Conservation (phyloP, 2,113 vertebrate species). For the Chlorodrepanis virens region DNA sequence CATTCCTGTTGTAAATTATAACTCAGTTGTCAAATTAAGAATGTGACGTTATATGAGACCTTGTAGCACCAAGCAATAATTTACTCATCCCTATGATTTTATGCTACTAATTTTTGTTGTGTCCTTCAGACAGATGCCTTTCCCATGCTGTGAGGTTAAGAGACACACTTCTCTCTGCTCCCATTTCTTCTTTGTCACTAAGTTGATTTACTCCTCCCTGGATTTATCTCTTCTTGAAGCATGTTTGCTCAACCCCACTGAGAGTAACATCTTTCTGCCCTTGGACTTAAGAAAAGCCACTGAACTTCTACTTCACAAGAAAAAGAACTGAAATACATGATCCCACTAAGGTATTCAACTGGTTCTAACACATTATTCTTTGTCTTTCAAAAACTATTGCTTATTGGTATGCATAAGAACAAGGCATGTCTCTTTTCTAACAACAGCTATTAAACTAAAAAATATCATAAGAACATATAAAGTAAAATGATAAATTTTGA, state of each 20-base stretch:
- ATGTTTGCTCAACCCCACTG: slow-evolving; percentile 11
- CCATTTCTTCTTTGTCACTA: slow-evolving; percentile 28
- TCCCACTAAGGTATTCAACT: not conserved
- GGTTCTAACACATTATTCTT: not conserved
- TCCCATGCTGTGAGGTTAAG: slow-evolving; percentile 27
- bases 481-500: not conserved
- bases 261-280: slow-evolving; percentile 24
- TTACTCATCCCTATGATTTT: slow-evolving; percentile 20
- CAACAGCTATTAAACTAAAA: not conserved
- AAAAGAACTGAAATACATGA: not conserved
- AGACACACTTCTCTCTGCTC: not conserved
- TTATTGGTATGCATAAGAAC: not conserved
- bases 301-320: not conserved
- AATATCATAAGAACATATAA: not conserved
- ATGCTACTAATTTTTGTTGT: slow-evolving; percentile 46
- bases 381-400: not conserved
- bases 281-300: slow-evolving; percentile 9
- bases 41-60: slow-evolving; percentile 35
- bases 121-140: slow-evolving; percentile 47
- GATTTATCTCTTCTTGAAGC: slow-evolving; percentile 19
- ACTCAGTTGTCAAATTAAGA: slow-evolving; percentile 54
- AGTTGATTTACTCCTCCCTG: slow-evolving; percentile 29
- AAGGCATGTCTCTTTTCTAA: not conserved
- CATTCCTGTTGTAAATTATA: slow-evolving; percentile 51
- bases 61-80: slow-evolving; percentile 47